Percentiles rank a stretch among this genome's conserved stretches.
phyloP scores from a whole-genome alignment of 2,797 vertebrate genomes.

The Siniperca scherzeri region DNA sequence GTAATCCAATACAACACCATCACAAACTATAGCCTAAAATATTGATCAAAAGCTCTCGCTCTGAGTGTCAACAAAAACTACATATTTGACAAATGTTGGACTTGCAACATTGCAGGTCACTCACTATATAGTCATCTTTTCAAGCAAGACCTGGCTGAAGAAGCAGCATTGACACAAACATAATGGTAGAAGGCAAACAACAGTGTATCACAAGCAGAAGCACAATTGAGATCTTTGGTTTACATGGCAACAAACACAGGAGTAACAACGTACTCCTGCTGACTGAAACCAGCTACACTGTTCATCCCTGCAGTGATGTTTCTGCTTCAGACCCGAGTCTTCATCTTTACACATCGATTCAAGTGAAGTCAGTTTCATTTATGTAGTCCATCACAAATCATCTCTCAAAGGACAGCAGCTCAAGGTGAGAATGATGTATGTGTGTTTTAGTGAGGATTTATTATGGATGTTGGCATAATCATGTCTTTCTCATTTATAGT shows the following conservation, averaged over 20 bases:
- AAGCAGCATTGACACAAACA: neutral
- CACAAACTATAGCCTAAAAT: neutral
- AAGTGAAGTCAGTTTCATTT: neutral
- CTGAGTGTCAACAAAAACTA: neutral
- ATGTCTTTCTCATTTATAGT: neutral
- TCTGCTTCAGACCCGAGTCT: neutral
- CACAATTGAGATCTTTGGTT: neutral
- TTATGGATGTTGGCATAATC: neutral
- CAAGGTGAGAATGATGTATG: neutral
- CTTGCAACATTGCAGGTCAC: neutral
- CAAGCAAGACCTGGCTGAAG: neutral
- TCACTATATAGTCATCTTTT: neutral
- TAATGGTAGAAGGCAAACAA: neutral
- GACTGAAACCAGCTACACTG: neutral
- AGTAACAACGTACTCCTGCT: neutral
- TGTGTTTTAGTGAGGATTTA: conserved; percentile 4
- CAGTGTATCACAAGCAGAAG: neutral
- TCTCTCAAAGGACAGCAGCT: conserved; percentile 6
- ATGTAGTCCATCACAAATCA: neutral
- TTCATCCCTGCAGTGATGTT: neutral
- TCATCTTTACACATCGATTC: neutral
- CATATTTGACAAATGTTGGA: neutral
- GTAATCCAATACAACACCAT: neutral
- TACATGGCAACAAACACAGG: neutral
- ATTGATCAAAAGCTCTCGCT: neutral